A percentile compares a stretch with the other conserved stretches of the same genome.
These are phyloP conservation scores for Hemibagrus guttatus DNA, from an alignment of 2,797 vertebrate species.

Conservation along the genomic window DNA sequence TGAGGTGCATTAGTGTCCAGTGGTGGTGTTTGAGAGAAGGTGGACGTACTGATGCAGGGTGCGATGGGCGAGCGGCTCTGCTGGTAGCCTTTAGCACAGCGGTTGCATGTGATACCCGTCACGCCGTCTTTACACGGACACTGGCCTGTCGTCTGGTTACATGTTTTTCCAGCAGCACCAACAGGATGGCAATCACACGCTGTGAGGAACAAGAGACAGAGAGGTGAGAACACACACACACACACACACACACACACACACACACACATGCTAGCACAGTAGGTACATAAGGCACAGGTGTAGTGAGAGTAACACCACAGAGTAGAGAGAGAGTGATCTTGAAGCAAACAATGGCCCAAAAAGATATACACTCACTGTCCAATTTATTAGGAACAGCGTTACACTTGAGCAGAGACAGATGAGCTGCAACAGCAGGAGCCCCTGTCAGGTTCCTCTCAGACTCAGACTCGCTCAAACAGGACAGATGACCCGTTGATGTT, in stretches of 20 bases:
- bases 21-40: slow-evolving; percentile 22
- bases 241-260: slow-evolving; percentile 62
- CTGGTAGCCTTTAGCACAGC: slow-evolving; percentile 98
- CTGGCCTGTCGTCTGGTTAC: slow-evolving; percentile 97
- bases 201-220: slow-evolving; percentile 79
- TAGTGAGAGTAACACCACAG: background rate
- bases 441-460: background rate
- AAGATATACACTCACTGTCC: background rate
- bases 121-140: slow-evolving; percentile 98
- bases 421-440: too few relatives aligned
- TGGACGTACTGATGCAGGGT: slow-evolving; percentile 95
- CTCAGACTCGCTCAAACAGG: background rate
- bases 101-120: slow-evolving; percentile 97
- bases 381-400: background rate
- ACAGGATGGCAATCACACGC: slow-evolving; percentile 98
- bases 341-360: background rate
- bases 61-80: slow-evolving; percentile 97
- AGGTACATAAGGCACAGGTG: slow-evolving; percentile 46
- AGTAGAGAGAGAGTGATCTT: background rate
- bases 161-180: slow-evolving; percentile 96
- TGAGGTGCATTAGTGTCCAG: background rate
- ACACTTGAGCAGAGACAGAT: background rate
- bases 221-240: slow-evolving; percentile 63
- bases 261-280: slow-evolving; percentile 43
- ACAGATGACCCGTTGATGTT: too few relatives aligned